Conservation (phyloP, 2,113 vertebrate genomes). For the Synchiropus splendidus region DNA sequence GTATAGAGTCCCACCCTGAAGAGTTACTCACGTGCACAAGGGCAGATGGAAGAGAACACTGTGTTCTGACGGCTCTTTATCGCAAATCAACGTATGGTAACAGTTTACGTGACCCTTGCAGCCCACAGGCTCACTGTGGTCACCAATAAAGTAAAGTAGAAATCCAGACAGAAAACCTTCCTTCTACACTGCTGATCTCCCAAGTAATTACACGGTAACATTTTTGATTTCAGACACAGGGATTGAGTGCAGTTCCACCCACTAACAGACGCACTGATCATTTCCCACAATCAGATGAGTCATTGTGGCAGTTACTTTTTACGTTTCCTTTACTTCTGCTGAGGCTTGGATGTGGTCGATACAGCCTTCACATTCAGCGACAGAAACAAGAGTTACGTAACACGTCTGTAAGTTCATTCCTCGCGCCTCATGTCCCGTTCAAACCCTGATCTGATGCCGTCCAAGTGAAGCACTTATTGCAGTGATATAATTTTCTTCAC, state of each 20-base stretch:
- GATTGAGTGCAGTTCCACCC: constrained; percentile 60
- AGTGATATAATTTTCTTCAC: too few species aligned
- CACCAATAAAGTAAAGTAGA: too few species aligned
- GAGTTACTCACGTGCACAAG: too few species aligned
- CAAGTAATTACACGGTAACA: constrained; percentile 62
- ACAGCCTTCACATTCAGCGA: constrained; percentile 17
- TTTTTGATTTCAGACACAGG: constrained; percentile 49
- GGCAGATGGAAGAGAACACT: too few species aligned
- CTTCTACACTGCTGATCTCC: constrained; percentile 34
- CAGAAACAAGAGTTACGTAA: not conserved
- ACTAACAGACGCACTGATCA: constrained; percentile 38
- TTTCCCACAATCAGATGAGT: constrained; percentile 31
- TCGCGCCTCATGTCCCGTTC: too few species aligned
- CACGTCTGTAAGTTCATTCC: too few species aligned
- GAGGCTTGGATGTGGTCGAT: constrained; percentile 8
- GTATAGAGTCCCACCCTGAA: too few species aligned
- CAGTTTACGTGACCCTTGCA: constrained; percentile 8
- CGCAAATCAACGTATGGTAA: too few species aligned
- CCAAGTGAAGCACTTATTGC: too few species aligned
- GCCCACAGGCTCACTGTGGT: constrained; percentile 4
- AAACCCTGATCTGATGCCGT: too few species aligned
- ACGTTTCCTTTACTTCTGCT: too few species aligned
- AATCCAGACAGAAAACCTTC: constrained; percentile 4
- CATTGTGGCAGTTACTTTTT: constrained; percentile 10
- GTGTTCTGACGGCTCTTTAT: too few species aligned